phyloP scores from a whole-genome alignment of 2,888 invertebrate genomes.

The Gastracanthus pulcherrimus region DNA sequence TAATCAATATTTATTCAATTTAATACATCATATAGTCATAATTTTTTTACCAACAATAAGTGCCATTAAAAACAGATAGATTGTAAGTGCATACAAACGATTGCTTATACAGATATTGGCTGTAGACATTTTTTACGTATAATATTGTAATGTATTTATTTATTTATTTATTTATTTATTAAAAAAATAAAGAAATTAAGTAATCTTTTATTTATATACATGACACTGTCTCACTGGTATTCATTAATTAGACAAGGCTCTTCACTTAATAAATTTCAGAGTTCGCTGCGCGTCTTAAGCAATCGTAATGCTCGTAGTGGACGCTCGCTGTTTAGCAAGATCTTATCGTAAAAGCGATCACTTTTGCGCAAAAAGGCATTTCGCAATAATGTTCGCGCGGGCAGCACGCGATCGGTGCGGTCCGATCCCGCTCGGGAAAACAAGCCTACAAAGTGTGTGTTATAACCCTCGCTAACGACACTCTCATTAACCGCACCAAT shows the following conservation, averaged over 20 bases:
- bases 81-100: not conserved
- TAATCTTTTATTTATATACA: not conserved
- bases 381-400: not conserved
- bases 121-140: too few species aligned
- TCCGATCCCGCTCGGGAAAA: too few species aligned
- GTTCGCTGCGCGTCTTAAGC: not conserved
- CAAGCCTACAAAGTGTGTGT: too few species aligned
- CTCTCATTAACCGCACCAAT: not conserved
- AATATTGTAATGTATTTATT: too few species aligned
- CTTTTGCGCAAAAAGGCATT: conserved; percentile 23
- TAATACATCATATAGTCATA: not conserved
- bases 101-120: not conserved
- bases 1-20: not conserved
- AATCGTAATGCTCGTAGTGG: not conserved
- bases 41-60: not conserved
- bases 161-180: too few species aligned
- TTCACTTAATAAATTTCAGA: not conserved
- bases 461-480: not conserved
- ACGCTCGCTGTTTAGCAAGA: conserved; percentile 14
- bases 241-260: not conserved
- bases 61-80: conserved; percentile 18
- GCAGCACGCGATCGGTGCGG: not conserved
- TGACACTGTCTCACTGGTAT: not conserved
- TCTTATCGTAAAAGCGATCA: conserved; percentile 29
- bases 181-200: not conserved